Conservation (phyloP, 1,140 invertebrate species). For the Sinonovacula constricta region DNA sequence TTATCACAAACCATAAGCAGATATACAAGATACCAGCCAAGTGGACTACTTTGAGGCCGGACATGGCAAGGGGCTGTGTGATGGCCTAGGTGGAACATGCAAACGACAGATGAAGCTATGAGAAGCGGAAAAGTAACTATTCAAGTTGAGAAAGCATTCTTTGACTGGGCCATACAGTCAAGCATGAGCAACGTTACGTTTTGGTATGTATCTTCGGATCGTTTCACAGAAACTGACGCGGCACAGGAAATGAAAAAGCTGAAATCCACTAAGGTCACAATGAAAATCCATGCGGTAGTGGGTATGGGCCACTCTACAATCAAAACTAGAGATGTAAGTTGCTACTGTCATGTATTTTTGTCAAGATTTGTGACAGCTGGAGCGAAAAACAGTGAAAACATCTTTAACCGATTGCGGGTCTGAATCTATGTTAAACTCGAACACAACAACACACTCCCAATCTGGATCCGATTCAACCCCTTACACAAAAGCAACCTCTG, state of each 20-base stretch:
- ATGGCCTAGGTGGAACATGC: conserved; percentile 46
- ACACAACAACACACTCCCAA: neutral
- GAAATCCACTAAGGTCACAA: conserved; percentile 42
- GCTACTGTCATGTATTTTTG: conserved; percentile 14
- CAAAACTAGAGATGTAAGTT: conserved; percentile 5
- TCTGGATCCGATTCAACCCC: neutral
- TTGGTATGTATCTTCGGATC: conserved; percentile 23
- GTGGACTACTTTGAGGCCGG: conserved; percentile 57
- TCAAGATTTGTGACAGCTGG: neutral
- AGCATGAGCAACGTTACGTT: conserved; percentile 30
- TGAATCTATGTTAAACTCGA: neutral
- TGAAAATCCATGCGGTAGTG: conserved; percentile 52
- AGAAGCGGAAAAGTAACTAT: conserved; percentile 28
- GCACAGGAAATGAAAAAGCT: neutral
- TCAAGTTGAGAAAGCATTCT: conserved; percentile 54
- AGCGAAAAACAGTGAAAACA: neutral
- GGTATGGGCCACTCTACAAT: neutral
- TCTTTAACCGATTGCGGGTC: neutral
- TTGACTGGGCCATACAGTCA: conserved; percentile 28
- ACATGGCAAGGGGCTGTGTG: conserved; percentile 54
- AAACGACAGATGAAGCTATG: conserved; percentile 56
- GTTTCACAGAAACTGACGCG: neutral
- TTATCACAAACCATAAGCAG: conserved; percentile 21
- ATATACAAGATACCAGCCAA: neutral
- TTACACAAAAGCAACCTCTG: neutral